Percentiles rank a stretch among this genome's conserved stretches.
Evolutionary conservation across 2,113 vertebrate species (phyloP).

Genomic region (Sinocyclocheilus rhinocerous): DNA sequence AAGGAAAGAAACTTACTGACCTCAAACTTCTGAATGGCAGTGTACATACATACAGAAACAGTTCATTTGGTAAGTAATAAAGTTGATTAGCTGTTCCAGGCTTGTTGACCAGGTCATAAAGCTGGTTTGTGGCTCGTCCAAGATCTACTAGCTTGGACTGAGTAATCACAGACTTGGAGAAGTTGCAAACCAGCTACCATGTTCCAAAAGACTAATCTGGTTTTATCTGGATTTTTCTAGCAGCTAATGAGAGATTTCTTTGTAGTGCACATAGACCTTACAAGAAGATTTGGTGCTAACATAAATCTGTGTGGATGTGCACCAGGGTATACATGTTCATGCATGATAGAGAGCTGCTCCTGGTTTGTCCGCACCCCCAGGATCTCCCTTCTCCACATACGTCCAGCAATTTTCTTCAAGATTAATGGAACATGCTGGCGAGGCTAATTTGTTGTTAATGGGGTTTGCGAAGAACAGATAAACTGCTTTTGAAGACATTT

Average conservation of each 20-base stretch:
- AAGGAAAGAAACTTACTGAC: too few species aligned
- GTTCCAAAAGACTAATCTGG: background rate
- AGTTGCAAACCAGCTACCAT: background rate
- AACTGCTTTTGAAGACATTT: constrained; percentile 35
- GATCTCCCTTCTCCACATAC: constrained; percentile 33
- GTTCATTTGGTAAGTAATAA: background rate
- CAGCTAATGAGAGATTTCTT: background rate
- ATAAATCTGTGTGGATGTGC: background rate
- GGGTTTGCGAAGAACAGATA: constrained; percentile 35
- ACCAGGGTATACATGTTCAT: background rate
- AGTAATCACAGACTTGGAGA: background rate
- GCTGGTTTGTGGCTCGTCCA: background rate
- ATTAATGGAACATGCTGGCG: constrained; percentile 54
- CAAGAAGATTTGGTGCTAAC: background rate
- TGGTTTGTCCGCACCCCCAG: constrained; percentile 30
- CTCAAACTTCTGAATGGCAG: too few species aligned
- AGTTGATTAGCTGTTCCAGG: background rate
- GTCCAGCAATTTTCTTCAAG: constrained; percentile 41
- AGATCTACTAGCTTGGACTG: background rate
- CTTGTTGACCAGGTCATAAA: background rate
- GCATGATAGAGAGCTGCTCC: background rate
- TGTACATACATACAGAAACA: too few species aligned
- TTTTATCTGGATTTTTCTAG: background rate
- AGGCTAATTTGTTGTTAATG: constrained; percentile 54
- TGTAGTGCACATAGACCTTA: background rate